phyloP scores from a whole-genome alignment of 2,113 vertebrate genomes.

The Sula dactylatra region DNA sequence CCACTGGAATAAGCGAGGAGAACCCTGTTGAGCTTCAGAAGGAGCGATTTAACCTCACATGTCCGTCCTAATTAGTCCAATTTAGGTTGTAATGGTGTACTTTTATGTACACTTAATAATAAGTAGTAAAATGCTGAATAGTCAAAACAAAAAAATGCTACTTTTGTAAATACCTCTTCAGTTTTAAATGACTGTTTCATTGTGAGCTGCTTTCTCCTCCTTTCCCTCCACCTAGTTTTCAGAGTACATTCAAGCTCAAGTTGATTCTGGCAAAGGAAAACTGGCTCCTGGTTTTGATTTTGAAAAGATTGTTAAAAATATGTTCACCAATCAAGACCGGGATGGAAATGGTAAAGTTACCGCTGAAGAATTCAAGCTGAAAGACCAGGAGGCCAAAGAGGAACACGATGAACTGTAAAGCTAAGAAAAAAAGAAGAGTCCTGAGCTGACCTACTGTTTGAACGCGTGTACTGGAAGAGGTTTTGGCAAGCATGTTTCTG shows the following conservation, averaged over 20 bases:
- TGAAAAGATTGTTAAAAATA: conserved; percentile 90
- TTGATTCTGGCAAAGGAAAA: conserved; percentile 88
- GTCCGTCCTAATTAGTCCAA: background rate
- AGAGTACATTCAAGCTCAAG: conserved; percentile 90
- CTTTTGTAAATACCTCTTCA: background rate
- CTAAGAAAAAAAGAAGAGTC: background rate
- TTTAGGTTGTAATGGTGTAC: background rate
- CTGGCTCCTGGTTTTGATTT: conserved; percentile 93
- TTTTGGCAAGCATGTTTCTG: background rate
- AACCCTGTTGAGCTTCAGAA: background rate
- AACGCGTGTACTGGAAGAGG: background rate
- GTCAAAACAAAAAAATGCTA: background rate
- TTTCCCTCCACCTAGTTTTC: conserved; percentile 80
- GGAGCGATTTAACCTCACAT: background rate
- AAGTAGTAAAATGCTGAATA: background rate
- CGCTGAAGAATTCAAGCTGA: conserved; percentile 90
- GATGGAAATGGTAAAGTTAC: conserved; percentile 91
- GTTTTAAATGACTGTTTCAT: background rate
- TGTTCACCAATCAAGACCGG: conserved; percentile 97
- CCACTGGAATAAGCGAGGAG: background rate
- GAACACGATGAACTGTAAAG: conserved; percentile 90
- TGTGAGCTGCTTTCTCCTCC: background rate
- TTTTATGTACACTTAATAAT: fast-evolving
- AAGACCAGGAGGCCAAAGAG: conserved; percentile 85
- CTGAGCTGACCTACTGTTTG: background rate